Base-by-base conservation (phyloP, 2,113 vertebrate genomes). In the Nothobranchius furzeri region DNA sequence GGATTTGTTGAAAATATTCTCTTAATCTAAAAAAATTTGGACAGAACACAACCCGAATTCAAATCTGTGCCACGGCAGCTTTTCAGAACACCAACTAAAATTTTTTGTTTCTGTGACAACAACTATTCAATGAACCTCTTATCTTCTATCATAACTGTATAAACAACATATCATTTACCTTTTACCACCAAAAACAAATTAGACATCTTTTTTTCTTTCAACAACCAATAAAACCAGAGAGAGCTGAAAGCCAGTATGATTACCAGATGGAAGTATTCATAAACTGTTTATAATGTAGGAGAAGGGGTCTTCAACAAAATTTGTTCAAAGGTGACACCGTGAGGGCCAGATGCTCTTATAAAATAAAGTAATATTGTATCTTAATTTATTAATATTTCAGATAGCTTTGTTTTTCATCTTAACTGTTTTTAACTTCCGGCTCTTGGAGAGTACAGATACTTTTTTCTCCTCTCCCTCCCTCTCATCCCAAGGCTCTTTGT, bases 1-100 rank as follows among this genome's bases (percentile, higher is more conserved):
- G 25, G 46, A 45, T 64, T 67, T 73, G 42, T 73, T 65, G 37
- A 53, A 60, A 42, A 70, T 52, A 67, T 51, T 51, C 15, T 20
- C 17, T 20, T 51, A 9, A 40, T 40, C 37, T 9, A 40, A 9
- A 51, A 20, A 14, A 14, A 13, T 47, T 6, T 47, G 5, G 46
- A 47, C 46, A 47, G 13, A 47, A 5, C 6, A 47, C 46, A 3
- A 47, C 46, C 12, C 1, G 46, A 14, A 14, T 12, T 47, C 6
- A 13, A 6, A 47, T 14, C 5, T 13, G 9, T 40, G 9, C 6
- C 37, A 40, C 37, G 7, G 37, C 7, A 4, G 30, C 20, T 40
- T 40, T 40, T 8, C 3, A 40, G 9, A 40, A 2, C 9, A 40
- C 9, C 7, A 7, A 40, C 30, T 40, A 40, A 7, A 14, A 15